A percentile compares a stretch with the other conserved stretches of the same genome.
These are phyloP conservation scores for Agrochola lota DNA, from an alignment of 2,888 invertebrate species.

Conservation along the genomic window DNA sequence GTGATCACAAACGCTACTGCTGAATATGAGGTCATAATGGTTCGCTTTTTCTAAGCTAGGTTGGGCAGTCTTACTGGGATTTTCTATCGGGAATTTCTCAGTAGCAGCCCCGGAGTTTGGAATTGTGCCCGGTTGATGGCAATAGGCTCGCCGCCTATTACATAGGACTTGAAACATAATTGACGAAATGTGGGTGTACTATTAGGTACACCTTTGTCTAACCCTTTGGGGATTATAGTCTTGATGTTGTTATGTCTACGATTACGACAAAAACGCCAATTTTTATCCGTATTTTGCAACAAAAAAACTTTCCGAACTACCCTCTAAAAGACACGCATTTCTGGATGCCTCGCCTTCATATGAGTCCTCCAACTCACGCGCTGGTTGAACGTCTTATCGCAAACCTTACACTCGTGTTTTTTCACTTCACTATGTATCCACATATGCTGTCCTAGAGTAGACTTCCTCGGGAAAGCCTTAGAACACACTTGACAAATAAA, in stretches of 20 bases:
- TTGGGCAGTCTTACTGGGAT: background rate
- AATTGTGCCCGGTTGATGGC: background rate
- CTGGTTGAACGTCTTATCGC: constrained; percentile 75
- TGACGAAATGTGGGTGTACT: background rate
- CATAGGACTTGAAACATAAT: background rate
- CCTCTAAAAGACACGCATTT: constrained; percentile 55
- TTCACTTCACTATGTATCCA: constrained; percentile 76
- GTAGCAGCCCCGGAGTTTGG: background rate
- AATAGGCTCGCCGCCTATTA: background rate
- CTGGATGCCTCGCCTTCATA: constrained; percentile 81
- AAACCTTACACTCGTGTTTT: constrained; percentile 72
- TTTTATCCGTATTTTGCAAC: background rate
- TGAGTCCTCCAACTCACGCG: constrained; percentile 77
- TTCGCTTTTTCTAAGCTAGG: background rate
- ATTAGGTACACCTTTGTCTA: background rate
- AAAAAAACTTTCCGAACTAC: background rate
- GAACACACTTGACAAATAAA: constrained; percentile 72
- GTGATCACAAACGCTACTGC: background rate
- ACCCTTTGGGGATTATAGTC: background rate
- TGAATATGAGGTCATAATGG: background rate
- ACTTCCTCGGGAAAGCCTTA: constrained; percentile 73
- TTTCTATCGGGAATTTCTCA: background rate
- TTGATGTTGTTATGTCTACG: background rate
- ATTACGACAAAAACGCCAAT: background rate
- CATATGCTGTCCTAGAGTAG: constrained; percentile 73